These are phyloP conservation scores for Lycorma delicatula DNA, from an alignment of 1,140 invertebrate species.

Conservation along the genomic window DNA sequence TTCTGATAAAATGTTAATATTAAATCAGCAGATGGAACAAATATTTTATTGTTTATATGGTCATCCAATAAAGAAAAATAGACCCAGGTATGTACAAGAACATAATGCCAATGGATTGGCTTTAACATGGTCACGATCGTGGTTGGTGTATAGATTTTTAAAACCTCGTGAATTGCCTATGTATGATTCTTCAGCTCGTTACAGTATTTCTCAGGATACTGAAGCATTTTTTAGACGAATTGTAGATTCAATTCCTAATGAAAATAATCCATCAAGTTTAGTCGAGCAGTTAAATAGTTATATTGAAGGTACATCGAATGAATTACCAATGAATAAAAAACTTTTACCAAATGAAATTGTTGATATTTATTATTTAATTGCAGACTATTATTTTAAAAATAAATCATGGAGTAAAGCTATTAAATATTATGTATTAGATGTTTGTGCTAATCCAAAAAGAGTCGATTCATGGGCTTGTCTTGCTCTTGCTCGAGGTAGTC, in stretches of 20 bases:
- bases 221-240: conserved; percentile 71
- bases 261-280: conserved; percentile 45
- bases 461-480: conserved; percentile 89
- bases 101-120: conserved; percentile 63
- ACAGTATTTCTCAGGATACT: conserved; percentile 63
- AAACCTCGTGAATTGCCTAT: conserved; percentile 69
- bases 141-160: conserved; percentile 76
- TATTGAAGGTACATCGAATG: conserved; percentile 50
- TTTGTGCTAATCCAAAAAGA: conserved; percentile 65
- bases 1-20: conserved; percentile 40
- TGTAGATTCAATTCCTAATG: conserved; percentile 56
- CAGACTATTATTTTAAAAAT: conserved; percentile 88
- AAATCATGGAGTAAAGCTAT: conserved; percentile 46
- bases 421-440: conserved; percentile 73
- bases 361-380: conserved; percentile 80
- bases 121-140: conserved; percentile 68
- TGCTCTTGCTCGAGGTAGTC: conserved; percentile 68
- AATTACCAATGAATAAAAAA: conserved; percentile 42
- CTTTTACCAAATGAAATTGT: conserved; percentile 46
- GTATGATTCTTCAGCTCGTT: conserved; percentile 66
- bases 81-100: conserved; percentile 55
- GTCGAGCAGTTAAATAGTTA: conserved; percentile 54
- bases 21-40: conserved; percentile 73
- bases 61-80: conserved; percentile 70
- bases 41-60: conserved; percentile 82